These are phyloP conservation scores for Globodera ellingtonae DNA, from an alignment of 1,140 invertebrate genomes.

Conservation along the genomic window DNA sequence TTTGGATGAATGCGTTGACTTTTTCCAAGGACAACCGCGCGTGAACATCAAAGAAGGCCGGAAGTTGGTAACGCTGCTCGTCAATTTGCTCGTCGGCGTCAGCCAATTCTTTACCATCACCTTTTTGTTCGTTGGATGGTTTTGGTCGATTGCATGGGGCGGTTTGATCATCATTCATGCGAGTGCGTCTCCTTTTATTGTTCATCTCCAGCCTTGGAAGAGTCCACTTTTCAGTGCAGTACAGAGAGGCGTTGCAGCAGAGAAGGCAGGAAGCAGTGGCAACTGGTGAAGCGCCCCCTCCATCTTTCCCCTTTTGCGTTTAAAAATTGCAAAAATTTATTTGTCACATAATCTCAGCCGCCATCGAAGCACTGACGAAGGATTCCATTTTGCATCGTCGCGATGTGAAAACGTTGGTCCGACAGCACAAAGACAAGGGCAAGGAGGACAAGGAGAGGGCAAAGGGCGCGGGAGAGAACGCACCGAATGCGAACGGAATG, in stretches of 20 bases:
- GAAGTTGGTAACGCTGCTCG: conserved; percentile 75
- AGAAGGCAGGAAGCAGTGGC: conserved; percentile 64
- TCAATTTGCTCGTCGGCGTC: conserved; percentile 81
- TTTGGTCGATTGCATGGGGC: conserved; percentile 95
- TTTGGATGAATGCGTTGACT: conserved; percentile 25
- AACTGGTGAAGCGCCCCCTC: conserved; percentile 33
- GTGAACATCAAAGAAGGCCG: conserved; percentile 71
- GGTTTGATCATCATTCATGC: conserved; percentile 81
- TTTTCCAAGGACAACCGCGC: conserved; percentile 77
- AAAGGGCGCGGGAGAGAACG: not conserved
- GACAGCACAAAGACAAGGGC: conserved; percentile 59
- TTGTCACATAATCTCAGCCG: conserved; percentile 41
- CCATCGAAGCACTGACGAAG: conserved; percentile 64
- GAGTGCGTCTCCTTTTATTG: conserved; percentile 49
- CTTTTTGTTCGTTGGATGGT: conserved; percentile 92
- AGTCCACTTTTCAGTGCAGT: conserved; percentile 58
- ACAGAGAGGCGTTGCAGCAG: conserved; percentile 65
- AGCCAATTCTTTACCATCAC: conserved; percentile 88
- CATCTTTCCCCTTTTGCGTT: not conserved
- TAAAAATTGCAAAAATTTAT: not conserved
- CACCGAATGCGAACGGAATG: not conserved
- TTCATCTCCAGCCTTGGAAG: not conserved
- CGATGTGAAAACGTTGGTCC: conserved; percentile 65
- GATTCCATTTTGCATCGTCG: conserved; percentile 64
- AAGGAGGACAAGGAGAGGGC: conserved; percentile 27